phyloP scores from a whole-genome alignment of 1,140 invertebrate genomes.

The Tenebrio molitor region DNA sequence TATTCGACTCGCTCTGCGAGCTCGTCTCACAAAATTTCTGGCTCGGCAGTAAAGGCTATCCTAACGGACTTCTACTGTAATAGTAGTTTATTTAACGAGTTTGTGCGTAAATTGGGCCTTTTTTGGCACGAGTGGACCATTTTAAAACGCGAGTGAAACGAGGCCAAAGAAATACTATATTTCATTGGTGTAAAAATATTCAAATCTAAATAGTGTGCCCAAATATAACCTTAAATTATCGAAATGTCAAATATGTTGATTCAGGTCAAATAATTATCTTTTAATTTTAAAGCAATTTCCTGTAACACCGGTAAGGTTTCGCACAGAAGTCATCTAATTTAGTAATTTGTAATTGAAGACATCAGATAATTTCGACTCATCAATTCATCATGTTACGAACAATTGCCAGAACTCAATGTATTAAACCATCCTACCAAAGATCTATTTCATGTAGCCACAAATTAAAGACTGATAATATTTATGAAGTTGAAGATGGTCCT shows the following conservation, averaged over 20 bases:
- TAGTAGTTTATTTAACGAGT: too few species aligned
- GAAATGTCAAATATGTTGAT: slow-evolving; percentile 5
- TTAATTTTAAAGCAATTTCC: slow-evolving; percentile 9
- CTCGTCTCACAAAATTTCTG: too few species aligned
- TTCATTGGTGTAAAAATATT: too few species aligned
- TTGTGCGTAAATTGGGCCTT: too few species aligned
- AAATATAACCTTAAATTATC: slow-evolving; percentile 14
- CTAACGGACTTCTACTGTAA: too few species aligned
- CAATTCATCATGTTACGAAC: slow-evolving; percentile 1
- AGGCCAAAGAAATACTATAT: too few species aligned
- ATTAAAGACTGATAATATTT: slow-evolving; percentile 19
- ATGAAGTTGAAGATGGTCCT: neutral
- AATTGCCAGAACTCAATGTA: neutral
- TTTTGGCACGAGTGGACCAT: too few species aligned
- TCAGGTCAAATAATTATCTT: neutral
- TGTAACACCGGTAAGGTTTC: neutral
- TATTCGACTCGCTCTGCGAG: too few species aligned
- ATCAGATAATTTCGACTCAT: too few species aligned
- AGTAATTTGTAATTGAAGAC: neutral
- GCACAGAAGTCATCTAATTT: neutral
- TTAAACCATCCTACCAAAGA: neutral
- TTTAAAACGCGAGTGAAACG: too few species aligned
- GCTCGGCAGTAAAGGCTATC: too few species aligned
- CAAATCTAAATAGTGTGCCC: too few species aligned
- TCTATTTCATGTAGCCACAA: neutral